Evolutionary conservation across 2,113 vertebrate genomes (phyloP).

Genomic region (Todiramphus chloris): DNA sequence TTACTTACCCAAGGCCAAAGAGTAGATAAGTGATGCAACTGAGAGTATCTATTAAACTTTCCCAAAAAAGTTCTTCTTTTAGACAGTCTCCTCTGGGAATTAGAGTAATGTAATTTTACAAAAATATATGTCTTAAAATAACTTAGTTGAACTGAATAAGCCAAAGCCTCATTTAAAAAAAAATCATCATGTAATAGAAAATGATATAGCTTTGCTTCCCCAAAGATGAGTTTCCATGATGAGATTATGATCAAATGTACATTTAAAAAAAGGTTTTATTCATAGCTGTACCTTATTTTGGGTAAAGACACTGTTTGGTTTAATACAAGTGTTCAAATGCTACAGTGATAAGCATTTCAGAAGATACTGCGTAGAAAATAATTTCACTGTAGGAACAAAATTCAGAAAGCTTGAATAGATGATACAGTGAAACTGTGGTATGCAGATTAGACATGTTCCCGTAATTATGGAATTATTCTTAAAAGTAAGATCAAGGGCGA

Average conservation of each 20-base stretch:
- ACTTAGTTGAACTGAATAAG: not conserved
- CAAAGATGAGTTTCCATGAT: not conserved
- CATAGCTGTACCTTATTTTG: not conserved
- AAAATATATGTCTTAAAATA: not conserved
- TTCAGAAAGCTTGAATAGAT: not conserved
- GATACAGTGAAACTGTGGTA: not conserved
- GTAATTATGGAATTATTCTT: not conserved
- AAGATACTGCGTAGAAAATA: not conserved
- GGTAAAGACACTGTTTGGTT: not conserved
- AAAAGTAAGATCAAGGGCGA: not conserved
- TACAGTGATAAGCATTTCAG: not conserved
- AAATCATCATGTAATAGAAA: not conserved
- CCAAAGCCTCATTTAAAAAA: not conserved
- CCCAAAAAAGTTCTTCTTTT: not conserved
- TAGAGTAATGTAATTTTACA: not conserved
- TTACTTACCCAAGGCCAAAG: not conserved
- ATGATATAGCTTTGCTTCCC: not conserved
- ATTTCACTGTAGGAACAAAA: not conserved
- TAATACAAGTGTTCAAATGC: not conserved
- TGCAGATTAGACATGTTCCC: not conserved
- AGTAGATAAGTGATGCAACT: not conserved
- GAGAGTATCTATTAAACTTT: not conserved
- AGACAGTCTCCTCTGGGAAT: not conserved
- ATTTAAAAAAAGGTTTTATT: not conserved
- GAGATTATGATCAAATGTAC: not conserved